A percentile compares a stretch with the other conserved stretches of the same genome.
phyloP scores from a whole-genome alignment of 2,888 invertebrate genomes.

The Chirona hameri region DNA sequence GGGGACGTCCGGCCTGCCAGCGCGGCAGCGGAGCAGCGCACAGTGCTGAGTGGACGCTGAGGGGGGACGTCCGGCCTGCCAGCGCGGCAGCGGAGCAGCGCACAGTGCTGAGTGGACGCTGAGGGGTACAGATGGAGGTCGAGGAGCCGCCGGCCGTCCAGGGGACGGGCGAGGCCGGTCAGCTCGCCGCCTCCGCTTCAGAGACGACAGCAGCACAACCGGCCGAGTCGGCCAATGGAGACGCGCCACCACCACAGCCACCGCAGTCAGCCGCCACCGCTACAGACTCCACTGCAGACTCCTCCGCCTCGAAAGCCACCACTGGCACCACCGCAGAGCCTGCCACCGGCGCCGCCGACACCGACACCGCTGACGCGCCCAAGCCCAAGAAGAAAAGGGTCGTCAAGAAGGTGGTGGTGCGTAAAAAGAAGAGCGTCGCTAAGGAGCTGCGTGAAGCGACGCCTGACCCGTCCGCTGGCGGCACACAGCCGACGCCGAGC shows the following conservation, averaged over 20 bases:
- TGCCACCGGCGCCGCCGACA: background rate
- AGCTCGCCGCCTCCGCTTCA: background rate
- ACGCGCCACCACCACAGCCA: no score
- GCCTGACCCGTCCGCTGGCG: background rate
- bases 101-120: background rate
- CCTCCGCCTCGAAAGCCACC: background rate
- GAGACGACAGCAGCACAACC: slow-evolving; percentile 45
- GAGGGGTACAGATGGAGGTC: no score
- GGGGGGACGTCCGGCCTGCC: background rate
- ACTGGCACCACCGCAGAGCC: background rate
- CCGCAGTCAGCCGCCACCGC: background rate
- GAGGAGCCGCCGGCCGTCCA: no score
- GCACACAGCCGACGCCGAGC: background rate
- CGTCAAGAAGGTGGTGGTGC: background rate
- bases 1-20: background rate
- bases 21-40: no score
- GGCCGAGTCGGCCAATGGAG: slow-evolving; percentile 38
- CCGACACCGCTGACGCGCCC: background rate
- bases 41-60: background rate
- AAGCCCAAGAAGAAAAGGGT: slow-evolving; percentile 11
- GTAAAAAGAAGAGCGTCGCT: background rate
- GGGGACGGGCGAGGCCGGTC: no score
- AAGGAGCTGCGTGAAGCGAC: background rate
- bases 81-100: no score
- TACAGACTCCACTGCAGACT: background rate